Evolutionary conservation across 2,113 vertebrate species (phyloP), one percentile per base, ranked within the genome.

Genomic region (Pterocles burchelli): DNA sequence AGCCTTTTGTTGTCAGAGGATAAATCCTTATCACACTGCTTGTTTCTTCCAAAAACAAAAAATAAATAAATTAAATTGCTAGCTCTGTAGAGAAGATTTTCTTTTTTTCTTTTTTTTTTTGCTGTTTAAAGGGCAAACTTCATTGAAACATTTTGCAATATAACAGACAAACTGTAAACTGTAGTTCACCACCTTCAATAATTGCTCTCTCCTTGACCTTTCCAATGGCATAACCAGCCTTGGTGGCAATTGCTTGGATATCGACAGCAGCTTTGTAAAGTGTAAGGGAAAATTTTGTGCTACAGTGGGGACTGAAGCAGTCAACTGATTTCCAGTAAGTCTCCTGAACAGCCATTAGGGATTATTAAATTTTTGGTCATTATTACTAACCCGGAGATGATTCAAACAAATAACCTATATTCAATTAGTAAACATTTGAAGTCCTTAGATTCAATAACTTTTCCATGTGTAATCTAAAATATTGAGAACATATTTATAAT

Each of bases 401-500:
- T 67, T 94, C 82, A 20, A 41, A 63, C 11, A 65, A 91, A 82
- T 84, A 66, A 51, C 11, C 34, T 26, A 34, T 38, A 81, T 38
- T 73, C 33, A 70, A 10, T 91, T 78, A 91, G 80, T 41, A 92
- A 86, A 84, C 18, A 87, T 26, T 12, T 79, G 75, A 95, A 88
- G 29, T 63, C 49, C 33, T 77, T 34, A 62, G 24, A 46, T 67
- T 83, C 55, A 75, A 26, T 85, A 58, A 70, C 5, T 78, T 96
- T 92, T 81, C 58, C 28, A 52, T 46, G 12, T 51, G 43, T 13
- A 77, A 91, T 72, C 24, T 76, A 80, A 96, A 97, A 94, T 70
- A 94, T 59, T 78, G 31, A 86, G 61, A 96, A 91, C 63, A 79
- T 65, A 29, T 28, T 68, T 54, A 67, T 90, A 95, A 95, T 88